Evolutionary conservation across 2,888 invertebrate genomes (phyloP), one percentile per base, ranked within the genome.

Genomic region (Nowickia ferox): DNA sequence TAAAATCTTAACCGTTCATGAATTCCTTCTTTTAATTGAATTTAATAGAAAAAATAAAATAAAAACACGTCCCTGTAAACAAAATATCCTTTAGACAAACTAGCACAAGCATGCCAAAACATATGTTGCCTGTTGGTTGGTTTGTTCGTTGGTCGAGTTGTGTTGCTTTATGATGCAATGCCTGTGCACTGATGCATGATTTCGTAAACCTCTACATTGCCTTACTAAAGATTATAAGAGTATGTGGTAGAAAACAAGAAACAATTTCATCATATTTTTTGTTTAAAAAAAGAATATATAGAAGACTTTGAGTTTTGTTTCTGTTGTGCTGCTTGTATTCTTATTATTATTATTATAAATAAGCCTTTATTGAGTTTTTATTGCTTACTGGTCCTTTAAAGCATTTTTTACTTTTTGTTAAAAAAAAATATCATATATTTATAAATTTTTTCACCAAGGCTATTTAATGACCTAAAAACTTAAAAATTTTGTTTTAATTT

Each of bases 171-270:
- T 68, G 22, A 46, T 81, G 72, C 74, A 63, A 63, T 61, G 80
- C 77, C 65, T 77, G 82, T 79, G 75, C 82, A 85, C 13, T 75
- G 82, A 85, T 82, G 82, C 82, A 82, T 85, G 85, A 66, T 68
- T 61, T 68, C 17, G 57, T 66, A 74, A 80, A 55, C 66, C 74
- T 80, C 59, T 74, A 51, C 55, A 42, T 80, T 74, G 46, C 66
- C 66, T 59, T 42, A 30, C 38, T 46, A 42, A 48, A 66, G 30
- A 30, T 48, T 13, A 68, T 42, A 30, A n/a, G 10, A 46, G 57
- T 46, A 9, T 83, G 65, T 77, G 65, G 51, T 71, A 22, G 8
- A 82, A 48, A 76, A 68, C 61, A 80, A 72, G 83, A 79, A 86
- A 72, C 71, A 83, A 76, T 86, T 86, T 83, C 61, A 80, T 83